Evolutionary conservation across 2,888 invertebrate species (phyloP), one percentile per base, ranked within the genome.

Genomic region (Crocallis elinguaria): DNA sequence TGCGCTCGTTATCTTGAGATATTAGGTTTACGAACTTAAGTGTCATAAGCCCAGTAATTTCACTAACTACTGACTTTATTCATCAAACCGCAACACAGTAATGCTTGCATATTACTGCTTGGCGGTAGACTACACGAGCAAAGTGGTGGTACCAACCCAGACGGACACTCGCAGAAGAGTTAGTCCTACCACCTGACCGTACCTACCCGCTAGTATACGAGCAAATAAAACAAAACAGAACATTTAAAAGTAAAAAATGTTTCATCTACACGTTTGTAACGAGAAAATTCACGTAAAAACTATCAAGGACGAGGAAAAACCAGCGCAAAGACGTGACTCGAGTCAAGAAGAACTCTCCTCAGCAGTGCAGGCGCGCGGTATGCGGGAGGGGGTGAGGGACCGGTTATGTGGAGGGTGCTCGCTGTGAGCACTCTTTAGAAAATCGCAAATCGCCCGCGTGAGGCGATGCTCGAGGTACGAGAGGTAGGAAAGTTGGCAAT

Each of bases 381-480:
- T 36, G 29, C 29, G 12, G 29, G 60, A 44, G 46, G 49, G 60
- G 52, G 59, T 57, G 49, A 68, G 57, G 57, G 67, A 63, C 72
- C 73, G 82, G 83, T 83, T 82, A 81, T 72, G 78, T 70, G 72
- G 64, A 87, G 87, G 71, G 77, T 76, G 67, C 87, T 87, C 62
- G 43, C 57, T 49, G 65, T 55, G 73, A 86, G 86, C 74, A 82
- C 86, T 79, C 88, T 87, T 73, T 72, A 71, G 66, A 64, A 75
- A 78, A 77, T 82, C 82, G 73, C 77, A 78, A 79, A 79, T 75
- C 82, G 82, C 46, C 57, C 62, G 61, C 51, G 59, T 51, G 60
- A 57, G 56, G 49, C 50, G 49, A 38, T 27, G 35, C 43, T 17
- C 8, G 11, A 32, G 23, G 14, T 23, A n/a, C 27, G 1, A 30